A percentile compares a stretch with the other conserved stretches of the same genome.
Evolutionary conservation across 92 coral and sea anemone species (phyloP).

Genomic region (Desmophyllum pertusum): DNA sequence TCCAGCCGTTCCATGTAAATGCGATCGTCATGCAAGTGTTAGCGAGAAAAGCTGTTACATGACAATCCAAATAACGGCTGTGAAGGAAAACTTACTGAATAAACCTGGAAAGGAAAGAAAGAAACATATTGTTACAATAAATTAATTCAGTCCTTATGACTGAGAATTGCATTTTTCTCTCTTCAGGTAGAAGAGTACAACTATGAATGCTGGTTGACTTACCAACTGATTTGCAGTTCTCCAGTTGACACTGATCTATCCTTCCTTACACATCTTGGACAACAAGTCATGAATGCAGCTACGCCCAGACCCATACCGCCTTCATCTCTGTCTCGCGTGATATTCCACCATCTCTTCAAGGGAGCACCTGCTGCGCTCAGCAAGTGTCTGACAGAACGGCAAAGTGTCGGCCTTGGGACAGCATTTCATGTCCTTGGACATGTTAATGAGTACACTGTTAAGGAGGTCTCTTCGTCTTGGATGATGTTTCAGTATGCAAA

Average conservation of each 20-base stretch:
- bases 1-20: no score
- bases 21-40: no score
- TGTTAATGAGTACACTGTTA: constrained; percentile 17
- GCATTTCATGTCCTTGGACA: constrained; percentile 44
- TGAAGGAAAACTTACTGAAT: no score
- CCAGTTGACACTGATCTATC: constrained; percentile 48
- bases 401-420: constrained; percentile 40
- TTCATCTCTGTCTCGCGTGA: constrained; percentile 61
- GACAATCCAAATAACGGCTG: no score
- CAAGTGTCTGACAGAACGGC: constrained; percentile 28
- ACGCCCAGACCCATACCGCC: constrained; percentile 49
- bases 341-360: constrained; percentile 68
- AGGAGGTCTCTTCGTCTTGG: constrained; percentile 42
- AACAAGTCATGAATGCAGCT: constrained; percentile 4
- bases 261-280: constrained; percentile 49
- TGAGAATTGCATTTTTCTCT: background rate
- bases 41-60: no score
- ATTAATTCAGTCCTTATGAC: no score
- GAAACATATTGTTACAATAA: no score
- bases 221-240: constrained; percentile 49
- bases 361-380: constrained; percentile 40
- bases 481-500: constrained; percentile 67
- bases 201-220: constrained; percentile 74
- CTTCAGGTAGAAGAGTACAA: constrained; percentile 70
- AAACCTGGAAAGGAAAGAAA: background rate